Conservation (phyloP, 1,140 invertebrate species). For the Scaptomyza graminum region DNA sequence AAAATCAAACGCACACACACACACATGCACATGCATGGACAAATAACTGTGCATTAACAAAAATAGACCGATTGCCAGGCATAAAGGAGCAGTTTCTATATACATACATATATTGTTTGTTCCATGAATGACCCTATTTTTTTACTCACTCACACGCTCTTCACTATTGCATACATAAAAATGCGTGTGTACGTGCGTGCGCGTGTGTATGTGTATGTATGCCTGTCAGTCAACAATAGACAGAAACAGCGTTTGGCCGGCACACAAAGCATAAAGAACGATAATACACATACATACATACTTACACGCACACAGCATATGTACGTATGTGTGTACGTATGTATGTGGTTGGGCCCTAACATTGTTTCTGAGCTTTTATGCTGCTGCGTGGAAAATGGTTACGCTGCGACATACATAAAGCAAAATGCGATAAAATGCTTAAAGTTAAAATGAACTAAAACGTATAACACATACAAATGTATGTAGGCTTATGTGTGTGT, state of each 20-base stretch:
- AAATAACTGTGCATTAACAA: neutral
- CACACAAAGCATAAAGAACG: slow-evolving; percentile 73
- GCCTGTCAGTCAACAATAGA: slow-evolving; percentile 60
- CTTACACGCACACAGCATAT: slow-evolving; percentile 6
- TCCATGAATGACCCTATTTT: slow-evolving; percentile 73
- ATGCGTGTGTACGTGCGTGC: slow-evolving; percentile 19
- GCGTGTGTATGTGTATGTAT: slow-evolving; percentile 20
- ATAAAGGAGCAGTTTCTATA: slow-evolving; percentile 29
- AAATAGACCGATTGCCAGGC: slow-evolving; percentile 33
- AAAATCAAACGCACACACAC: slow-evolving; percentile 4
- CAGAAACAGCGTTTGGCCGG: slow-evolving; percentile 58
- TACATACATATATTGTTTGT: slow-evolving; percentile 12
- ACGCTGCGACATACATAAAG: slow-evolving; percentile 52
- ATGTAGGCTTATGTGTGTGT: neutral
- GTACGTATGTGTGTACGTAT: slow-evolving; percentile 8
- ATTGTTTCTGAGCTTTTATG: slow-evolving; percentile 26
- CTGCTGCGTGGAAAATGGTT: slow-evolving; percentile 52
- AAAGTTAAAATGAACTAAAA: slow-evolving; percentile 30
- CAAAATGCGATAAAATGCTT: slow-evolving; percentile 41
- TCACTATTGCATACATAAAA: slow-evolving; percentile 50
- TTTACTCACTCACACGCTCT: slow-evolving; percentile 18
- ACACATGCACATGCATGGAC: neutral
- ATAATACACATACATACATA: slow-evolving; percentile 58
- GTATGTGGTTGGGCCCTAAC: slow-evolving; percentile 28
- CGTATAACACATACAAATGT: slow-evolving; percentile 9